A percentile compares a stretch with the other conserved stretches of the same genome.
Conservation (phyloP, 2,888 invertebrate species). For the Pseudanteris insignis region DNA sequence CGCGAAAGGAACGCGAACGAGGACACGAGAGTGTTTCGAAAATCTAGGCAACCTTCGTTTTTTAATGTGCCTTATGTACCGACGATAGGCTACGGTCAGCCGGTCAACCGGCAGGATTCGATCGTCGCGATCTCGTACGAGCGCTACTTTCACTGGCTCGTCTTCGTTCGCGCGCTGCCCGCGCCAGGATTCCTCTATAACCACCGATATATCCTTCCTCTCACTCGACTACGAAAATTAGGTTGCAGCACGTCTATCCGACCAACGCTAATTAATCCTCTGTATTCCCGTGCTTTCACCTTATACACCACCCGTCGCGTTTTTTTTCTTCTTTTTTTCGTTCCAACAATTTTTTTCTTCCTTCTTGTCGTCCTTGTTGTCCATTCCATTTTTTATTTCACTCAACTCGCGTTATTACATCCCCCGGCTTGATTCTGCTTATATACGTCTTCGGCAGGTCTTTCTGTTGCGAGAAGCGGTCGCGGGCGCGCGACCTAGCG, state of each 20-base stretch:
- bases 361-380: no score
- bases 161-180: conserved; percentile 34
- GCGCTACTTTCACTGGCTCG: conserved; percentile 52
- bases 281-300: conserved; percentile 1
- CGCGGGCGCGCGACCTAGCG: no score
- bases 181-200: conserved; percentile 44
- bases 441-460: no score
- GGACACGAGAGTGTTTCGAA: conserved; percentile 50
- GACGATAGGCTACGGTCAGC: conserved; percentile 43
- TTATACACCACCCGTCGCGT: not conserved
- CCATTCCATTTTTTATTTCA: not conserved
- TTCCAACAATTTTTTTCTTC: no score
- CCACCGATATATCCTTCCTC: conserved; percentile 31
- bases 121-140: conserved; percentile 41
- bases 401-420: no score
- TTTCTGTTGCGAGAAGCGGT: no score
- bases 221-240: conserved; percentile 37
- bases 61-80: conserved; percentile 51
- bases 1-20: conserved; percentile 49
- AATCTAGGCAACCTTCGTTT: conserved; percentile 55
- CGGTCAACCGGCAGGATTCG: conserved; percentile 44
- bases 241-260: conserved; percentile 40
- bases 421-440: no score
- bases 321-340: not conserved
- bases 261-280: conserved; percentile 29